Percentiles rank a stretch among this genome's conserved stretches.
Evolutionary conservation across 2,888 invertebrate species (phyloP).

Genomic region (Chouioia cunea): DNA sequence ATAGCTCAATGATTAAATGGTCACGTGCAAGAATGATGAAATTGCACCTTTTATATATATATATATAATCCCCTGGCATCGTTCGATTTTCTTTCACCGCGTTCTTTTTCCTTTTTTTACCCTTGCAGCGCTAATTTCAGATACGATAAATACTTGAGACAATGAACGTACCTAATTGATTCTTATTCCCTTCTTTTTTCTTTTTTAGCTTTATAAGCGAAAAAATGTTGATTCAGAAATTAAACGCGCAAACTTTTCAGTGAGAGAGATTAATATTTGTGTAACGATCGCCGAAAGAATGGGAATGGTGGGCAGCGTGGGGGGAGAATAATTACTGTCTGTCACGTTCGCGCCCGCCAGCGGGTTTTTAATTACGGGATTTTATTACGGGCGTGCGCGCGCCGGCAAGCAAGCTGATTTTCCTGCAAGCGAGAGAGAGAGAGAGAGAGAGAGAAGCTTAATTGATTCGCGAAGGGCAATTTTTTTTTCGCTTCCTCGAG

Average conservation of each 20-base stretch:
- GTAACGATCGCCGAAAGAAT: conserved; percentile 35
- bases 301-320: not conserved
- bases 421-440: conserved; percentile 17
- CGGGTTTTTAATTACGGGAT: conserved; percentile 45
- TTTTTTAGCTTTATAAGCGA: conserved; percentile 21
- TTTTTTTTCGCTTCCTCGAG: conserved; percentile 15
- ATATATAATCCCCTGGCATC: conserved; percentile 8
- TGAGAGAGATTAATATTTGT: conserved; percentile 46
- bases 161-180: conserved; percentile 28
- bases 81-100: conserved; percentile 18
- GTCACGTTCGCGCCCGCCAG: conserved; percentile 39
- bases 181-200: not conserved
- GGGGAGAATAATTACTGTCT: conserved; percentile 45
- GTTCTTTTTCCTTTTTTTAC: conserved; percentile 8
- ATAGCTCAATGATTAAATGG: conserved; percentile 33
- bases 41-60: conserved; percentile 34
- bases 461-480: conserved; percentile 35
- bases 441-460: no score
- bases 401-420: conserved; percentile 5
- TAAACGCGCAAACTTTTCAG: conserved; percentile 23
- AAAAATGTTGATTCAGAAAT: conserved; percentile 46
- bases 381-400: conserved; percentile 31
- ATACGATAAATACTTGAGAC: conserved; percentile 46
- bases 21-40: conserved; percentile 38
- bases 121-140: conserved; percentile 42